Base-by-base conservation (phyloP, 2,113 vertebrate genomes). In the Parus major region DNA sequence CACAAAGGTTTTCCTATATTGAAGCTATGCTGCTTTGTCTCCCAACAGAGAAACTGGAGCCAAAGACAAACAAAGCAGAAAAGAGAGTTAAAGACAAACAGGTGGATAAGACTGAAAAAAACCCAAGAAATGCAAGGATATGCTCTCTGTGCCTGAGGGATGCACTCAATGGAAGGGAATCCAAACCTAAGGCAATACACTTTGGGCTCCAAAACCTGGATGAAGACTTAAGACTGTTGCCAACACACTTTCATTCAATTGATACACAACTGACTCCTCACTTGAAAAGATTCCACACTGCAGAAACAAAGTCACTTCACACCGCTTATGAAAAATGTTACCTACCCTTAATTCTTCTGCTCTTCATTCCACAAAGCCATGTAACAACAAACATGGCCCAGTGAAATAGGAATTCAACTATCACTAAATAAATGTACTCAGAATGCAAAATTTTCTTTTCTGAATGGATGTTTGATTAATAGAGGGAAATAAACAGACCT, bases 21-120 rank as follows among this genome's bases (percentile, higher is more conserved):
- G 36, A 50, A 87, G 82, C 81, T 91, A 57, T 0, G 5, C 29
- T 0, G 11, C 82, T 79, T 85, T 50, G 36, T 36, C 64, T 89
- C 82, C 33, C 76, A 82, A 16, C n/a, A 73, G 82, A 91, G 78
- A 44, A 91, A 88, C 46, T 70, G 52, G 23, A 50, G 59, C 90
- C 87, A 95, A 85, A 82, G 57, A 78, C 4, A 11, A 87, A 84
- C 52, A 92, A 92, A 89, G 61, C 57, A 92, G 64, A 59, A 88
- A 79, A 64, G 47, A 78, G 42, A 1, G 29, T 61, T 88, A 86
- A 92, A 90, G 68, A 82, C 87, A 91, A 95, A 93, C 60, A 89
- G 82, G 87, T 89, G 84, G 55, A 13, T 72, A 79, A 94, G 41
- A 64, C 53, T 1, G 47, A 86, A 83, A 86, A 49, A 82, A 64